Conservation (phyloP, 37 sponge, comb jelly and placozoan species). For the Oscarella lobularis region DNA sequence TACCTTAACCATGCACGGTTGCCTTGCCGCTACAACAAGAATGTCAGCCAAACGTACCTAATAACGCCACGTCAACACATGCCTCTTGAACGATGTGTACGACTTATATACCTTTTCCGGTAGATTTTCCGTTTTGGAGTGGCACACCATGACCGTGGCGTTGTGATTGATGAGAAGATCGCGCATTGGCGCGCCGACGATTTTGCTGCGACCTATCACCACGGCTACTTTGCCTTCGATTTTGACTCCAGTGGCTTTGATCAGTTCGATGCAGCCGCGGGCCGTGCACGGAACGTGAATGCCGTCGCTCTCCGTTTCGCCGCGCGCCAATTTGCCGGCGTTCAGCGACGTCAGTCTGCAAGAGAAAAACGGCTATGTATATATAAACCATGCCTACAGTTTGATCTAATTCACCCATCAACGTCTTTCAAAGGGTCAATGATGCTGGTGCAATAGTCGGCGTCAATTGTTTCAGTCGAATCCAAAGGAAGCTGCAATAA, state of each 20-base stretch:
- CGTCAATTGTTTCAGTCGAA: constrained; percentile 19
- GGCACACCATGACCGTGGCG: constrained; percentile 88
- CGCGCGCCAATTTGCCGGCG: constrained; percentile 65
- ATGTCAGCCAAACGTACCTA: not conserved
- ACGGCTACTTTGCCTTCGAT: constrained; percentile 62
- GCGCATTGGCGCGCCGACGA: constrained; percentile 57
- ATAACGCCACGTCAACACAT: not conserved
- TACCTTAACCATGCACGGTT: not conserved
- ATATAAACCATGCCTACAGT: no score
- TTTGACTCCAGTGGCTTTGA: constrained; percentile 53
- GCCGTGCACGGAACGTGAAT: constrained; percentile 83
- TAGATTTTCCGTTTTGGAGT: constrained; percentile 60
- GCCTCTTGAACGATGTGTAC: not conserved
- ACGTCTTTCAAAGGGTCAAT: constrained; percentile 58
- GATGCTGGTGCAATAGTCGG: not conserved
- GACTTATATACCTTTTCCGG: constrained; percentile 16
- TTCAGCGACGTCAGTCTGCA: constrained; percentile 65
- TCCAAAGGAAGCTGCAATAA: constrained; percentile 15
- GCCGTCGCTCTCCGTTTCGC: constrained; percentile 22
- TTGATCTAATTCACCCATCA: constrained; percentile 57
- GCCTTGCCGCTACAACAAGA: not conserved
- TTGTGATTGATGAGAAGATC: constrained; percentile 53
- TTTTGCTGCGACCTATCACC: constrained; percentile 88
- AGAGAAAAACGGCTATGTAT: not conserved
- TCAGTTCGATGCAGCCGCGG: constrained; percentile 79